Evolutionary conservation across 2,888 invertebrate genomes (phyloP), one percentile per base, ranked within the genome.

Genomic region (Falcaria lacertinaria): DNA sequence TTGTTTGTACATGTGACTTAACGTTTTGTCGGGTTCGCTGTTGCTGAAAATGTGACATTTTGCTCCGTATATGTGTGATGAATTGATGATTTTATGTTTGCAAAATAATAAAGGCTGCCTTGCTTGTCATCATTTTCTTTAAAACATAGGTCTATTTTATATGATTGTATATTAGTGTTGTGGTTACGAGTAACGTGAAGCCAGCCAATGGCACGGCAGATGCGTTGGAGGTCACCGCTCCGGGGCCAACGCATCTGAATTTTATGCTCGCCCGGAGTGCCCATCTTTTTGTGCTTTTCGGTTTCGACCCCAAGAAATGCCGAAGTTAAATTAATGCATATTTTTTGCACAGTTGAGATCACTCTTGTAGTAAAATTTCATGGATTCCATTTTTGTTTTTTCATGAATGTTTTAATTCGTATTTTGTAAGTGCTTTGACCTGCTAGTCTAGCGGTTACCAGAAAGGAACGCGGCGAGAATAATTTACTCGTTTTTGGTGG

Each of bases 401-500:
- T 22, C 7, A 2, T 22, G 1, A 6, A 6, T 22, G 22, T 6
- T 22, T 22, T 22, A 7, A 7, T 28, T 28, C 3, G 11, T 28
- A 11, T 1, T 11, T 11, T 28, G 6, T 19, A 19, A 3, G 6
- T 19, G 6, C 6, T 19, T 3, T 19, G 19, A 19, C 6, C 19
- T 60, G 80, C 59, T 67, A 71, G 73, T 75, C 77, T 74, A 70
- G 73, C 72, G 75, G 71, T 69, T 68, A 69, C 51, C 60, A 55
- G 53, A 28, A 28, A 7, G 28, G 28, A 28, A 28, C 28, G 28
- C 28, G 28, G 69, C 64, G 83, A n/a, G n/a, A n/a, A n/a, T 84
- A 83, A 85, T 87, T 85, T 81, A 80, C 85, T 77, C 74, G 73
- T 78, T 81, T 77, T 74, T 74, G 82, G 80, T 82, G 80, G 75